Percentiles rank a stretch among this genome's conserved stretches.
Evolutionary conservation across 2,797 vertebrate species (phyloP).

Genomic region (Poecilia velifera): DNA sequence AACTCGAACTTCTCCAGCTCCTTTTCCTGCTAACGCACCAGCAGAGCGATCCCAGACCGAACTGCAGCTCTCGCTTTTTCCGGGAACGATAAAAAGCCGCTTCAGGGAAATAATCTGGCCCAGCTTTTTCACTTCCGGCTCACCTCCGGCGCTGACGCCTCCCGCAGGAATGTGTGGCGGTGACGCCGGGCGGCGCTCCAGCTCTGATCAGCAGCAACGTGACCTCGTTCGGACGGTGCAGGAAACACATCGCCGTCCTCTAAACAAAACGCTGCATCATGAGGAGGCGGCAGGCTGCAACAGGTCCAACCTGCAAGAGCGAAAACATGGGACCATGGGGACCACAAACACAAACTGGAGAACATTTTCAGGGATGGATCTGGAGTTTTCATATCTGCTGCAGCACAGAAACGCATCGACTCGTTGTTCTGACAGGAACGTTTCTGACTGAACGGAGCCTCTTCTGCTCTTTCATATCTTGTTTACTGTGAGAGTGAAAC

Average conservation of each 20-base stretch:
- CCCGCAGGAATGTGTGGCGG: slow-evolving; percentile 38
- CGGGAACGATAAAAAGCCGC: neutral
- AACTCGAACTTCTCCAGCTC: neutral
- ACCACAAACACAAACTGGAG: neutral
- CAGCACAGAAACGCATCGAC: neutral
- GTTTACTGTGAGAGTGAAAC: neutral
- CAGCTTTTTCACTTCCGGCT: slow-evolving; percentile 4
- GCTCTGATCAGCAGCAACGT: slow-evolving; percentile 12
- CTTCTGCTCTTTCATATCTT: neutral
- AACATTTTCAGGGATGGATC: neutral
- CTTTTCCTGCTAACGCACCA: neutral
- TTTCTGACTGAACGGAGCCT: neutral
- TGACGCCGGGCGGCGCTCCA: slow-evolving; percentile 22
- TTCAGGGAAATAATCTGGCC: slow-evolving; percentile 19
- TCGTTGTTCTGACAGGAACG: neutral
- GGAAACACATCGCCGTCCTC: neutral
- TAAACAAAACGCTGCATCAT: neutral
- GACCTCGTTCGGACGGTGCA: slow-evolving; percentile 24
- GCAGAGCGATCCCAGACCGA: neutral
- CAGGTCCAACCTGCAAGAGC: slow-evolving; percentile 10
- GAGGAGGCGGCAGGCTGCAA: neutral
- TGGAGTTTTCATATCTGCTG: neutral
- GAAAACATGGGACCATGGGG: neutral
- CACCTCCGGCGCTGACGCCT: neutral
- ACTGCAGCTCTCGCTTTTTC: slow-evolving; percentile 14